Evolutionary conservation across 2,113 vertebrate genomes (phyloP), one percentile per base, ranked within the genome.

Genomic region (Chelonoidis abingdonii): DNA sequence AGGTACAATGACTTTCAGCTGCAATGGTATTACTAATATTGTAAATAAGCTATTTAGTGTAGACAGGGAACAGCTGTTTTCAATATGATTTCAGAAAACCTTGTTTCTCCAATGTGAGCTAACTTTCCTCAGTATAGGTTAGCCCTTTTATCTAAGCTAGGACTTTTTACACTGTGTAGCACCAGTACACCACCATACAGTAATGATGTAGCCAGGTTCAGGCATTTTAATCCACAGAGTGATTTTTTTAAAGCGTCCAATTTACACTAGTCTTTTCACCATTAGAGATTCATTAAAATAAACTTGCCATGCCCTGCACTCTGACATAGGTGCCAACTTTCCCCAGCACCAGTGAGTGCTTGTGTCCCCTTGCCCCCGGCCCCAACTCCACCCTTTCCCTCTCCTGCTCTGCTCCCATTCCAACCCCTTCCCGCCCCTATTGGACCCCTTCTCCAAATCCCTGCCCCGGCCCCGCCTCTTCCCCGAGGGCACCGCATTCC

Each of bases 1-100:
- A 92, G 93, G 83, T 94, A 87, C n/a, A 3, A 29, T 76, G 17
- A 24, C 9, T 69, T 69, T 69, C 35, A 69, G 65, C 35, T 69
- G 35, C 31, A 69, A 69, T n/a, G 19, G 17, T 17, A 65, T 65
- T 65, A 65, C 31, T n/a, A 94, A 86, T 44, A 21, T 13, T 86
- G 76, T 35, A 57, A 86, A 17, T 59, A 69, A 0, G 10, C 3
- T 84, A 78, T 82, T 82, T 19, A 79, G 86, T 22, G 49, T 88
- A 89, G 59, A 72, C n/a, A 29, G 84, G 9, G 80, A 78, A 54
- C n/a, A 86, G 82, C 76, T 89, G 89, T 90, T 95, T 21, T 87
- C 72, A 81, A 65, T 57, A 82, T 25, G 0, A 47, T 85, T 93
- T 97, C 50, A 5, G 0, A 72, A 25, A 4, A 38, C 9, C 79